Evolutionary conservation across 2,113 vertebrate genomes (phyloP), one percentile per base, ranked within the genome.

Genomic region (Toxostoma redivivum): DNA sequence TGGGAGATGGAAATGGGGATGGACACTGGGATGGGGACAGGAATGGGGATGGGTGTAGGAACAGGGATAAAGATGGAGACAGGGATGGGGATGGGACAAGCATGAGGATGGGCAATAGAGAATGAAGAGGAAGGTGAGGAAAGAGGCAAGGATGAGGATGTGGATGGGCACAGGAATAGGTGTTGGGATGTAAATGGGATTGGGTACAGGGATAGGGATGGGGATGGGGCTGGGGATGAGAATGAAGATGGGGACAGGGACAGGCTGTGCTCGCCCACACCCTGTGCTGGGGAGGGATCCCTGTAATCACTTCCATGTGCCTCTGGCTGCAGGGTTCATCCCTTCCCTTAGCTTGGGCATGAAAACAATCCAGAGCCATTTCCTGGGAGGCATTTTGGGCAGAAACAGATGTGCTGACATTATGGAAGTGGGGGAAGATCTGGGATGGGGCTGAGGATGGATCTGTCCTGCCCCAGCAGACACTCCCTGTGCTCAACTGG

Each of bases 281-380:
- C 38, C 35, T 12, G 48, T 47, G 90, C 67, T 23, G 21, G 48
- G 30, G 16, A 53, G 87, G 87, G 37, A 25, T 67, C 53, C 65
- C 44, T 56, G 35, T 82, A 79, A 94, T 93, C 30, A 4, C 37
- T 95, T 76, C 94, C 94, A 88, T 44, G 57, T 82, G 86, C 56
- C 56, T 58, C n/a, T 45, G 60, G 44, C 37, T 48, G 72, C 33
- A 38, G 57, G 31, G 33, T 24, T 5, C 33, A 21, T 45, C 30
- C 50, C 37, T 64, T 48, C 57, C 12, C 35, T 17, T 1, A 28
- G 74, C 20, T 11, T 17, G 45, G 85, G 37, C 61, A 45, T 3
- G 25, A 22, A 64, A 57, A 54, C 71, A 64, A 51, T 50, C 82
- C 71, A 57, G 8, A 78, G 44, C 51, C 69, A 7, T 66, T 82